Conservation (phyloP, 2,113 vertebrate species). For the Plestiodon gilberti region DNA sequence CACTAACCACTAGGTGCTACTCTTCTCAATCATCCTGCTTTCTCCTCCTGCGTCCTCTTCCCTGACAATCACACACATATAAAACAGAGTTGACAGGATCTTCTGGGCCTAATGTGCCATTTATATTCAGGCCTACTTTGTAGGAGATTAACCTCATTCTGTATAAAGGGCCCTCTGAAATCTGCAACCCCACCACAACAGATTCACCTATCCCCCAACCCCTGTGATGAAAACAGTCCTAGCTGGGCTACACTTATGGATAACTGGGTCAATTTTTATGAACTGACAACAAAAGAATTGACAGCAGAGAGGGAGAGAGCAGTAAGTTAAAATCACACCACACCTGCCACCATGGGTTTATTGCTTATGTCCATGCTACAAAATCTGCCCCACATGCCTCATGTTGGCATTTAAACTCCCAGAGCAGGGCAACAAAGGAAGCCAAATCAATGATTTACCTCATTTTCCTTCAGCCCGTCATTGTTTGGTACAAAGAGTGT, state of each 20-base stretch:
- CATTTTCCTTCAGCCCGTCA: conserved; percentile 77
- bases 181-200: background rate
- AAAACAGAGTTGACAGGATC: no score
- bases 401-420: background rate
- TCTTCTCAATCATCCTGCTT: no score
- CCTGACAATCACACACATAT: no score
- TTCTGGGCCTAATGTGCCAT: no score
- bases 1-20: no score
- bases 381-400: no score
- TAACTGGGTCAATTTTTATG: background rate
- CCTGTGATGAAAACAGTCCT: background rate
- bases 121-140: background rate
- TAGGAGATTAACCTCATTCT: background rate
- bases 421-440: background rate
- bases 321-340: background rate
- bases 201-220: background rate
- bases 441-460: conserved; percentile 71
- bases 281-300: background rate
- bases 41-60: no score
- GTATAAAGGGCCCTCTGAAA: background rate
- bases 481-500: conserved; percentile 92
- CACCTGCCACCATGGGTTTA: background rate
- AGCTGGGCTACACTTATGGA: background rate
- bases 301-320: no score
- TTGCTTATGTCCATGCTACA: background rate